Evolutionary conservation across 1,140 invertebrate species (phyloP), one percentile per base, ranked within the genome.

Genomic region (Meteorus sp.): DNA sequence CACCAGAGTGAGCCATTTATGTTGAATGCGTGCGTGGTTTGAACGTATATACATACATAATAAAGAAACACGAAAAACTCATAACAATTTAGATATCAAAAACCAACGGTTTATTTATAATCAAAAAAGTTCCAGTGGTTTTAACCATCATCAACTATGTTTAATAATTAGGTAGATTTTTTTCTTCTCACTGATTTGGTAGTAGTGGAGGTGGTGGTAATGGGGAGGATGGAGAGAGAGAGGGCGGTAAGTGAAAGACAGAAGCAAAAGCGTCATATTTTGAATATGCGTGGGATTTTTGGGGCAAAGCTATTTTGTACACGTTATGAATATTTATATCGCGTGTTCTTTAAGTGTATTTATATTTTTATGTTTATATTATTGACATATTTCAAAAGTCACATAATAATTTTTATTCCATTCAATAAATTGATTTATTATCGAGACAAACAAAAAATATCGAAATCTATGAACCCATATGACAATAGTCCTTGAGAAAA

Each of bases 101-200:
- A 20, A 47, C 15, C 11, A 33, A 39, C 35, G 35, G 8, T 39
- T 3, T 44, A 5, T n/a, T 4, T 19, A 23, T 47, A 47, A 47
- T 47, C 44, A 22, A 19, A 47, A n/a, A n/a, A 22, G 20, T 22
- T 47, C 44, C 44, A 47, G 22, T 47, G 22, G 23, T 6, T 47
- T 47, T n/a, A 47, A 20, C n/a, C n/a, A n/a, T n/a, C 44, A 47
- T 47, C 44, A 39, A 13, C 8, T 1, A 27, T 20, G 44, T 47
- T 22, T 47, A 47, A 22, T 47, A 20, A 47, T 47, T 47, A 47
- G 44, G 44, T 47, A 47, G 44, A n/a, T n/a, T n/a, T n/a, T n/a
- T n/a, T n/a, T n/a, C 19, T 47, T 19, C 7, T n/a, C 17, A 8
- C 19, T 47, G 25, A 47, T 47, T 47, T 9, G 20, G 44, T 22